Base-by-base conservation (phyloP, 2,797 vertebrate genomes). In the Coregonus suidteri region DNA sequence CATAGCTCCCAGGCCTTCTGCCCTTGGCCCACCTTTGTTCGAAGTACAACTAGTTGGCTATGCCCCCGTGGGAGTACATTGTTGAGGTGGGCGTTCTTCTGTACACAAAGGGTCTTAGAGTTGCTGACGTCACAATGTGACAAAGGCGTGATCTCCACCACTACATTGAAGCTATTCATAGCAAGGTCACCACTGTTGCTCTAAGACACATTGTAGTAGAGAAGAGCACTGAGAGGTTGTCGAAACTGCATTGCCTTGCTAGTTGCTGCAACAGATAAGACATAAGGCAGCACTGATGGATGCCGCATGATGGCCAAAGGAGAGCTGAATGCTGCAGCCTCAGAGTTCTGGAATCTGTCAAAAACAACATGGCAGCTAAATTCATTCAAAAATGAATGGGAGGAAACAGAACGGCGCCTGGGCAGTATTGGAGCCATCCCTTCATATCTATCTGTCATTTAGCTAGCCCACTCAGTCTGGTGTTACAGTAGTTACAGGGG, bases 191-290 rank as follows among this genome's bases (percentile, higher is more conserved):
- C 16, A 34, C 16, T 16, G 20, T 71, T 14, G 51, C 5, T 9
- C 25, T 53, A 9, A 53, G 15, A 18, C 15, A 70, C 71, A 68
- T 71, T 64, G 41, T 56, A 30, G 56, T 74, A 76, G 41, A 66
- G 31, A 65, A 18, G 62, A 14, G 93, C 59, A 74, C 92, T 25
- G 59, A 30, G 25, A 20, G n/a, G 59, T 25, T 30, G 3, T 2
- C 16, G 59, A 64, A 25, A 20, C 2, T 64, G 59, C 18, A 59
- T 59, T 59, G 56, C 56, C n/a, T 25, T 64, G 20, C 25, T 25
- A 20, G 20, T 25, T 62, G 59, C 59, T 64, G 20, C 56, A 62
- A 62, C 54, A 56, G 54, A 1, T n/a, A 59, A n/a, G 18, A 20
- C 41, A 11, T 47, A 47, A 59, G 20, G n/a, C 20, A 11, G 20